Conservation (phyloP, 2,797 vertebrate genomes). For the Syngnathus acus region DNA sequence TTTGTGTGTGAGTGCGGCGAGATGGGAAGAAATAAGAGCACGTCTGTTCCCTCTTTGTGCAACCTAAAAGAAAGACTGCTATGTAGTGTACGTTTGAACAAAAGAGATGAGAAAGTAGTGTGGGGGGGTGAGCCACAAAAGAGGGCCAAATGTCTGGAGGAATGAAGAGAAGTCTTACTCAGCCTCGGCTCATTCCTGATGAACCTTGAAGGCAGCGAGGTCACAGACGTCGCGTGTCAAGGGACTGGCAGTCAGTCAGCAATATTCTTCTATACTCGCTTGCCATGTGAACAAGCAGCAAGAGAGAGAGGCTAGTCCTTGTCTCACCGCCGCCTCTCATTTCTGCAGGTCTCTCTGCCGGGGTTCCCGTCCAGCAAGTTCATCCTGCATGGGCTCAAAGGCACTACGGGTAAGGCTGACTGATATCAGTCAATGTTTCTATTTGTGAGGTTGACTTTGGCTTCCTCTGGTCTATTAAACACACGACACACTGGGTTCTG, state of each 20-base stretch:
- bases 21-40: conserved; percentile 22
- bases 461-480: conserved; percentile 42
- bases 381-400: conserved; percentile 88
- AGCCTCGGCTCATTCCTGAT: conserved; percentile 46
- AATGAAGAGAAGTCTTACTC: conserved; percentile 44
- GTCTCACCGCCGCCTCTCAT: conserved; percentile 19
- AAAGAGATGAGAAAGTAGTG: conserved; percentile 25
- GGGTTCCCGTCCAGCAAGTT: conserved; percentile 78
- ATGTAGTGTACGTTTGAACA: conserved; percentile 15
- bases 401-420: conserved; percentile 86
- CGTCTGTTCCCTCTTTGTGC: conserved; percentile 45
- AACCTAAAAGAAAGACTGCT: conserved; percentile 30
- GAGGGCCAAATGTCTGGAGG: conserved; percentile 27
- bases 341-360: conserved; percentile 61
- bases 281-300: conserved; percentile 23
- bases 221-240: conserved; percentile 20
- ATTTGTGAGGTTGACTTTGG: conserved; percentile 25
- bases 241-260: conserved; percentile 9
- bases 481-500: conserved; percentile 18
- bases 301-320: conserved; percentile 22
- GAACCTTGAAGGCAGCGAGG: conserved; percentile 40
- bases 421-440: conserved; percentile 47
- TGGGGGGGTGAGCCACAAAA: conserved; percentile 1
- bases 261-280: conserved; percentile 24
- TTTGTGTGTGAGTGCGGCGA: conserved; percentile 36